Evolutionary conservation across 2,113 vertebrate genomes (phyloP).

Genomic region (Heloderma charlesbogerti): DNA sequence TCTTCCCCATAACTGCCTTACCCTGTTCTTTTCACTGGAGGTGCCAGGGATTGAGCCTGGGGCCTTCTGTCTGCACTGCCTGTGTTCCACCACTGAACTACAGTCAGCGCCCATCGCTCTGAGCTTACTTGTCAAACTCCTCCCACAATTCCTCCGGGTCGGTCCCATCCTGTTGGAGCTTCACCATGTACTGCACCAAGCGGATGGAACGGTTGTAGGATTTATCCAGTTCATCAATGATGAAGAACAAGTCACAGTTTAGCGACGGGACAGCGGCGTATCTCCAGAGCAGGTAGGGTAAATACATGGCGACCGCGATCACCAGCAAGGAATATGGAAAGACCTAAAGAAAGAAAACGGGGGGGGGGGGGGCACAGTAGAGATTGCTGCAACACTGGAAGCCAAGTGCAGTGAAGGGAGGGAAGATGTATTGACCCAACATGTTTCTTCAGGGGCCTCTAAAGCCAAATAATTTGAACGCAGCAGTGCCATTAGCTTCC

Average conservation of each 20-base stretch:
- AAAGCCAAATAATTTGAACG: background rate
- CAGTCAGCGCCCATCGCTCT: no score
- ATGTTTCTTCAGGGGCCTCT: background rate
- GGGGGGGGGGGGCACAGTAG: accelerated
- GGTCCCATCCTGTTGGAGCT: conserved; percentile 81
- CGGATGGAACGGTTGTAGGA: conserved; percentile 96
- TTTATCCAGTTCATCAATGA: conserved; percentile 95
- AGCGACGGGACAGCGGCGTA: conserved; percentile 84
- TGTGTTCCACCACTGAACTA: background rate
- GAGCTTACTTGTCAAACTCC: conserved; percentile 88
- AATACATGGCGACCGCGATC: conserved; percentile 91
- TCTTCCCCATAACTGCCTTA: background rate
- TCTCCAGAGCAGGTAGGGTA: conserved; percentile 93
- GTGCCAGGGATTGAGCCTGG: background rate
- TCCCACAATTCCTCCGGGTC: conserved; percentile 87
- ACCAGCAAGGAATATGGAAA: conserved; percentile 94
- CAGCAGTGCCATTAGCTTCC: no score
- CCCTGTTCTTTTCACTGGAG: background rate
- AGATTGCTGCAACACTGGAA: no score
- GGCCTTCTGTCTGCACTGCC: background rate
- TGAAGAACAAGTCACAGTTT: conserved; percentile 89
- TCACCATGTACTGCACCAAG: conserved; percentile 92
- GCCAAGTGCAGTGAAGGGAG: background rate
- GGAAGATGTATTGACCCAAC: background rate
- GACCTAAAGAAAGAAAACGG: conserved; percentile 59